These are phyloP conservation scores for Operophtera brumata DNA, from an alignment of 2,888 invertebrate species.

Conservation along the genomic window DNA sequence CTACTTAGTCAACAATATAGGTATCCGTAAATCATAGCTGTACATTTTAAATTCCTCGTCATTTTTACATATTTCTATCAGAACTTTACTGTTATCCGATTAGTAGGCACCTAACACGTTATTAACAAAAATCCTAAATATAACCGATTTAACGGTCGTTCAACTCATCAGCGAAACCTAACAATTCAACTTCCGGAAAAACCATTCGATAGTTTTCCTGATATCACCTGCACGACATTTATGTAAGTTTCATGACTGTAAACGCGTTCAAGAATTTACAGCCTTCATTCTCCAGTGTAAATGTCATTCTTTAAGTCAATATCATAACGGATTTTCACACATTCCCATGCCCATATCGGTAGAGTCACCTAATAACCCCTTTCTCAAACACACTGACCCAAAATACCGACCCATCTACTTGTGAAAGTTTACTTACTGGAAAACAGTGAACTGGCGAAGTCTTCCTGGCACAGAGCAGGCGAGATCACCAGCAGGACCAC, in stretches of 20 bases:
- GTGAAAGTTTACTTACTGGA: conserved; percentile 22
- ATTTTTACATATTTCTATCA: conserved; percentile 1
- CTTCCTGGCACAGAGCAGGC: conserved; percentile 19
- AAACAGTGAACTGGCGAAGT: conserved; percentile 23
- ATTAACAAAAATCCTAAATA: conserved; percentile 17
- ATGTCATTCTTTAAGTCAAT: not conserved
- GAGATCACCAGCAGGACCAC: conserved; percentile 16
- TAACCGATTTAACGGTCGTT: conserved; percentile 16
- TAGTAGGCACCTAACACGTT: not conserved
- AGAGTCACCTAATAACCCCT: conserved; percentile 20
- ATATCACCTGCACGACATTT: not conserved
- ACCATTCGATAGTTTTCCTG: not conserved
- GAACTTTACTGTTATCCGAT: conserved; percentile 20
- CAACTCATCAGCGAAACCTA: conserved; percentile 2
- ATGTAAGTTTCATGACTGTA: not conserved
- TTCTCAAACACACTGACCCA: conserved; percentile 17
- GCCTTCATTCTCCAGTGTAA: not conserved
- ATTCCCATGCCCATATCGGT: conserved; percentile 15
- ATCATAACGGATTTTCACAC: conserved; percentile 15
- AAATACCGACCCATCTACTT: conserved; percentile 12
- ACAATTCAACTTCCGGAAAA: conserved; percentile 6
- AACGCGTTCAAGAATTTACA: not conserved
- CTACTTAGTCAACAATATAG: no score
- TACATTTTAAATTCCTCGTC: not conserved
- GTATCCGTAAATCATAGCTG: not conserved